Evolutionary conservation across 2,113 vertebrate genomes (phyloP).

Genomic region (Petrocephalus microphthalmus): DNA sequence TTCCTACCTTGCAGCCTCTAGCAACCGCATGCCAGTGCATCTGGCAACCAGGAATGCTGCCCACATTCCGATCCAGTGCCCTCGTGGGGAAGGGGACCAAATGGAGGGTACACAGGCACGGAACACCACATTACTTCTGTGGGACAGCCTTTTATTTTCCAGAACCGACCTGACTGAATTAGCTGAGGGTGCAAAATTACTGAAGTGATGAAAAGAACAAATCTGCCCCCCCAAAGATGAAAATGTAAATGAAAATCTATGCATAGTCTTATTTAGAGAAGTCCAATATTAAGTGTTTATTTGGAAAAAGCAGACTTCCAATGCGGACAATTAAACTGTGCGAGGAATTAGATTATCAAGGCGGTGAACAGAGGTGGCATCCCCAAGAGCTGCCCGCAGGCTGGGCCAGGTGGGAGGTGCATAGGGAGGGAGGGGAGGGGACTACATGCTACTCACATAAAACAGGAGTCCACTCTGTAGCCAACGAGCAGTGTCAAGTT

Average conservation of each 20-base stretch:
- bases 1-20: neutral
- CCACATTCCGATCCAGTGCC: neutral
- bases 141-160: neutral
- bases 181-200: neutral
- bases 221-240: neutral
- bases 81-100: neutral
- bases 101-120: neutral
- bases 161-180: neutral
- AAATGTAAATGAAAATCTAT: neutral
- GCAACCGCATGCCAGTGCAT: neutral
- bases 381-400: neutral
- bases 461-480: slow-evolving; percentile 69
- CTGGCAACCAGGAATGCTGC: neutral
- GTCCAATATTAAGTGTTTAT: neutral
- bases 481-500: slow-evolving; percentile 56
- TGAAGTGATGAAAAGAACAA: neutral
- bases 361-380: slow-evolving; percentile 18
- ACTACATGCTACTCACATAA: slow-evolving; percentile 75
- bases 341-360: slow-evolving; percentile 47
- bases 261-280: neutral
- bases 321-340: slow-evolving; percentile 39
- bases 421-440: slow-evolving; percentile 39
- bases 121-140: neutral
- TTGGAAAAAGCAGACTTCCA: slow-evolving; percentile 47
- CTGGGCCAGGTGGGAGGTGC: neutral